These are phyloP conservation scores for Leptinotarsa defecta DNA, from an alignment of 1,140 invertebrate species.

Conservation along the genomic window DNA sequence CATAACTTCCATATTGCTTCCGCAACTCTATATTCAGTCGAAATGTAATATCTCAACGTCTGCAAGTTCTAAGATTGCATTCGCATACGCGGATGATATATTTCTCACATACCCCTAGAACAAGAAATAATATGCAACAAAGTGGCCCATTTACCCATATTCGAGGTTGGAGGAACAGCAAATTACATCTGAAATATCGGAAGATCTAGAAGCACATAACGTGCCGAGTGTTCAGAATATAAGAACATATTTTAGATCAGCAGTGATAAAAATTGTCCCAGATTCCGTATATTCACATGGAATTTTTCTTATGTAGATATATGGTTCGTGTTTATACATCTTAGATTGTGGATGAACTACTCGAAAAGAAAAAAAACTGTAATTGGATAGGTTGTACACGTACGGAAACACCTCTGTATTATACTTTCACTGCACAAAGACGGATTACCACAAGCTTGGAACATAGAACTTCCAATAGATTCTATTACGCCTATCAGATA, in stretches of 20 bases:
- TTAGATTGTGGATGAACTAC: too few species aligned
- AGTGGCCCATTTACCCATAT: constrained; percentile 5
- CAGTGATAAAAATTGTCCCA: too few species aligned
- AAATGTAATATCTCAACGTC: constrained; percentile 6
- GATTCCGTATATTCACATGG: too few species aligned
- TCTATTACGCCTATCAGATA: too few species aligned
- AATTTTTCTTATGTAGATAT: too few species aligned
- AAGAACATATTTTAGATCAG: neutral
- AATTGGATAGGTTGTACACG: too few species aligned
- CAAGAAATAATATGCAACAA: neutral
- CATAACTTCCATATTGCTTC: neutral
- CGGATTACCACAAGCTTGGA: too few species aligned
- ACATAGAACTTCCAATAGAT: too few species aligned
- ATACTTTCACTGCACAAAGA: too few species aligned
- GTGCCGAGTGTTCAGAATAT: neutral
- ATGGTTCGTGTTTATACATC: too few species aligned
- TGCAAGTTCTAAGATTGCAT: constrained; percentile 3
- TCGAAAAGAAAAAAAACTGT: too few species aligned
- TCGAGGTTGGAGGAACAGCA: neutral
- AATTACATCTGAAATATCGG: constrained; percentile 1
- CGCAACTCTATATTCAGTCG: neutral
- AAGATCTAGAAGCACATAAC: neutral
- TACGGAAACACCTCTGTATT: too few species aligned
- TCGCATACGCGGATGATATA: neutral
- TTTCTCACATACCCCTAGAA: neutral